Conservation (phyloP, 2,888 invertebrate species). For the Vanessa cardui region DNA sequence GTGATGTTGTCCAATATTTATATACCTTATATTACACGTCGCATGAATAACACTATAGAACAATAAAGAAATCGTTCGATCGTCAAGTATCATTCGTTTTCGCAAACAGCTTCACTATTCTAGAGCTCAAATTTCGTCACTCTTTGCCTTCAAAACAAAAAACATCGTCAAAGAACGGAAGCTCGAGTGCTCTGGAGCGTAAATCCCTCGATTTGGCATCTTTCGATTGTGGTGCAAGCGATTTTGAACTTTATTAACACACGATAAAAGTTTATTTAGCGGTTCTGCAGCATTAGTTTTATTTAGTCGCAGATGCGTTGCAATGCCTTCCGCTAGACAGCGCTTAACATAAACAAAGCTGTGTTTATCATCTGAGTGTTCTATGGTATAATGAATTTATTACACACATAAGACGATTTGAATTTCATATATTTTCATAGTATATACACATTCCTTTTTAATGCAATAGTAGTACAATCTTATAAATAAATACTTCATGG, state of each 20-base stretch:
- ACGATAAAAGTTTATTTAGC: background rate
- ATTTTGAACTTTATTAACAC: background rate
- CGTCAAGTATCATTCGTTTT: too few relatives aligned
- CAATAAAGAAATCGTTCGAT: too few relatives aligned
- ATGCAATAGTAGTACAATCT: too few relatives aligned
- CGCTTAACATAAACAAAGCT: background rate
- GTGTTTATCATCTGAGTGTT: background rate
- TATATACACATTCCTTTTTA: too few relatives aligned
- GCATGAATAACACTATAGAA: too few relatives aligned
- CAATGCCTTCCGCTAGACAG: background rate
- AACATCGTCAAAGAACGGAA: slow-evolving; percentile 9
- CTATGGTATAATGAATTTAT: too few relatives aligned
- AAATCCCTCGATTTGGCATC: slow-evolving; percentile 8
- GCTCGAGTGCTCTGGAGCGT: slow-evolving; percentile 8
- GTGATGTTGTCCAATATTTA: too few relatives aligned
- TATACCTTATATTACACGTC: too few relatives aligned
- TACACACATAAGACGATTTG: too few relatives aligned
- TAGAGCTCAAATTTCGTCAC: background rate
- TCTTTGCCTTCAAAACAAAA: slow-evolving; percentile 4
- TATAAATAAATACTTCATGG: too few relatives aligned
- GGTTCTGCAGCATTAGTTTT: background rate
- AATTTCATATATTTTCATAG: too few relatives aligned
- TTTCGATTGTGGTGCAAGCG: background rate
- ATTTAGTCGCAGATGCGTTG: slow-evolving; percentile 1
- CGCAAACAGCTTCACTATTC: too few relatives aligned